phyloP scores from a whole-genome alignment of 2,888 invertebrate species.

The Notodonta dromedarius region DNA sequence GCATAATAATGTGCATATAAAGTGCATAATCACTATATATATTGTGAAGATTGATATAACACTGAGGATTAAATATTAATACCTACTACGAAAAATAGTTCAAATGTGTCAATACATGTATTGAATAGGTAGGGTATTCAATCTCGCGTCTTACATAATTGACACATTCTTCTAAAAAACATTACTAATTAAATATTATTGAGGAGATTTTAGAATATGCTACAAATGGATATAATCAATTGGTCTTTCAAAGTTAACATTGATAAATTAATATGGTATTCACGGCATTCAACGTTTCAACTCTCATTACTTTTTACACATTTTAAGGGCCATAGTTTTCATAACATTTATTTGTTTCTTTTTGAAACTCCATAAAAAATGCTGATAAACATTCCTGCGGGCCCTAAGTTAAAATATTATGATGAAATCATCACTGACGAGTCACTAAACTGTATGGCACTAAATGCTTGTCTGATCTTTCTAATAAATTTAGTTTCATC shows the following conservation, averaged over 20 bases:
- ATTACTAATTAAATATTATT: slow-evolving; percentile 3
- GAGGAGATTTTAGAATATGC: slow-evolving; percentile 4
- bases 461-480: no score
- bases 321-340: no score
- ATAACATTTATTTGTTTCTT: no score
- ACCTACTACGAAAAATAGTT: slow-evolving; percentile 27
- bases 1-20: slow-evolving; percentile 32
- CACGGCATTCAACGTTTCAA: no score
- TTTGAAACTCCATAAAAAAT: no score
- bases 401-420: neutral
- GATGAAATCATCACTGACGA: no score
- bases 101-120: slow-evolving; percentile 66
- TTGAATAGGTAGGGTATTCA: slow-evolving; percentile 63
- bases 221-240: slow-evolving; percentile 3
- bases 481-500: no score
- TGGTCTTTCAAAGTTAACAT: neutral
- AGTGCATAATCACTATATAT: slow-evolving; percentile 29
- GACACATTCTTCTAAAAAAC: slow-evolving; percentile 48
- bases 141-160: slow-evolving; percentile 75
- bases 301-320: no score
- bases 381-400: neutral
- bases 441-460: no score
- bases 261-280: neutral
- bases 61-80: slow-evolving; percentile 25
- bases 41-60: slow-evolving; percentile 23